Conservation (phyloP, 1,140 invertebrate genomes). For the Pseudomyrmex pallidus region DNA sequence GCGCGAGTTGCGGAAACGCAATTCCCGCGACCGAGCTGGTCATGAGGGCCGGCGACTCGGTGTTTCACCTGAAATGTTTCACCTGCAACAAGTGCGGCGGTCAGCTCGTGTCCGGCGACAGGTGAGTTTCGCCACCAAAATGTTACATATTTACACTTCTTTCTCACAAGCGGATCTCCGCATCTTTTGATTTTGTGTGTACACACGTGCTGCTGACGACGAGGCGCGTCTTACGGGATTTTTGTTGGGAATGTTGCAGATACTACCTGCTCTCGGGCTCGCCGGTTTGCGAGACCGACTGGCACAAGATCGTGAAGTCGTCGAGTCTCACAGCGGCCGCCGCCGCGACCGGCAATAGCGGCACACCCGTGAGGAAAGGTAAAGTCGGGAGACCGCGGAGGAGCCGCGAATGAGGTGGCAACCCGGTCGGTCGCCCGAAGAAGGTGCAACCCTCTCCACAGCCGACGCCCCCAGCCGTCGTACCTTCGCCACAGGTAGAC, state of each 20-base stretch:
- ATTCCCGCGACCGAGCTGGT: conserved; percentile 97
- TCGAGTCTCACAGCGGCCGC: conserved; percentile 84
- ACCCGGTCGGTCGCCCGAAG: conserved; percentile 86
- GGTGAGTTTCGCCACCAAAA: conserved; percentile 84
- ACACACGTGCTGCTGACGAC: not conserved
- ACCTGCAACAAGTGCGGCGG: conserved; percentile 95
- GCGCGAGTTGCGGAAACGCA: conserved; percentile 94
- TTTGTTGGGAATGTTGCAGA: conserved; percentile 80
- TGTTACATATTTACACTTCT: no score
- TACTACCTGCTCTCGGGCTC: conserved; percentile 94
- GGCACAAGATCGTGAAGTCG: conserved; percentile 94
- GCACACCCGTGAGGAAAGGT: conserved; percentile 91
- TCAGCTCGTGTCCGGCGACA: conserved; percentile 94
- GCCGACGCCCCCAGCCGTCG: conserved; percentile 74
- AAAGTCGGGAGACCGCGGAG: conserved; percentile 89
- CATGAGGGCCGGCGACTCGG: conserved; percentile 90
- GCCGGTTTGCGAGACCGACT: conserved; percentile 96
- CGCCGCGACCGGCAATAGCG: conserved; percentile 86
- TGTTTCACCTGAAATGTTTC: conserved; percentile 98
- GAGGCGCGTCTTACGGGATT: not conserved
- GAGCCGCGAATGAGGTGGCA: conserved; percentile 89
- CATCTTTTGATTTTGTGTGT: no score
- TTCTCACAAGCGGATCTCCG: no score
- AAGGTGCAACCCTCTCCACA: conserved; percentile 82
- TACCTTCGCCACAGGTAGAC: conserved; percentile 75